Evolutionary conservation across 1,140 invertebrate species (phyloP), one percentile per base, ranked within the genome.

Genomic region (Battus philenor): DNA sequence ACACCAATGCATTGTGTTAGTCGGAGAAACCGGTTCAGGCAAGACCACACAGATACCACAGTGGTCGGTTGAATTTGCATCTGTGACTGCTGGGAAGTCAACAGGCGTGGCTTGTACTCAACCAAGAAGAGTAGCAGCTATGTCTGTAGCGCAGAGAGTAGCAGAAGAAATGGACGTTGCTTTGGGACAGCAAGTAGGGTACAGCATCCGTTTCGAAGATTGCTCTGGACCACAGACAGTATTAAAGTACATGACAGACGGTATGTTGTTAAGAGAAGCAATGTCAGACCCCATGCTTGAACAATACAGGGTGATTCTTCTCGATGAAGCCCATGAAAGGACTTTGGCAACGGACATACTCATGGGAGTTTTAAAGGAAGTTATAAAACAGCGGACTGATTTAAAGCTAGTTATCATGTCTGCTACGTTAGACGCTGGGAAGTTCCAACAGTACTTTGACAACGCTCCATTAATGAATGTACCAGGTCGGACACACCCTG

Each of bases 351-450:
- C 98, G 0, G 98, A 99, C 75, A 98, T 99, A 41, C 87, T 99
- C 0, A 99, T 99, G 98, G 98, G 78, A 44, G 95, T 97, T 7
- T 82, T 99, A 3, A 99, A 99, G 81, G 98, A 99, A 89, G 97
- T 99, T 4, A 94, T 97, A 11, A 96, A 96, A 60, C 96, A 99
- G 61, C 87, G 98, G 33, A 80, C 88, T 4, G 98, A 99, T 87
- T 88, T 99, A 7, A 99, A 99, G 87, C 90, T 99, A 33, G 96
- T 99, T 56, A 95, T 99, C 68, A 99, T 99, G 98, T 98, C 97
- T 68, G 98, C 98, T 8, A 99, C 98, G 0, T 87, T 99, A n/a
- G 98, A 99, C 87, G 98, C 98, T 34, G 98, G 98, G 2, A 99
- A 99, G 82, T 99, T 99, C 86, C 97, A 98, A 85, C 94, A 96